Conservation (phyloP, 2,797 vertebrate species). For the Spinus pinus region DNA sequence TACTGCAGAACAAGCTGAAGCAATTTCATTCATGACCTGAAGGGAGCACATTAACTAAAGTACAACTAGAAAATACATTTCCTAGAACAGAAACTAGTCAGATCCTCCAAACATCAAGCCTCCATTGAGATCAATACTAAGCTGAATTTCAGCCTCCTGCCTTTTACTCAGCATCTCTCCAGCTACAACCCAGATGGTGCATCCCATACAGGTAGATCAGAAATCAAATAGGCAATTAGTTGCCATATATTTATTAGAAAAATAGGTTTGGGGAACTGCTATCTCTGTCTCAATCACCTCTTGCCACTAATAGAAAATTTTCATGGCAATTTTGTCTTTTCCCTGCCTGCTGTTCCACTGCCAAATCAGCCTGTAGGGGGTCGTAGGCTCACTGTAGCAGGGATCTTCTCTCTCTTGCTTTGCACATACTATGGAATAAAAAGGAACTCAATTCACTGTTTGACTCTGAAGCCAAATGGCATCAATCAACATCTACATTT, state of each 20-base stretch:
- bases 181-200: background rate
- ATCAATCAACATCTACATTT: background rate
- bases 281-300: background rate
- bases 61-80: background rate
- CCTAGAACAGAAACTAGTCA: background rate
- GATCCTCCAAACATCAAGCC: background rate
- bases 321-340: background rate
- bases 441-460: background rate
- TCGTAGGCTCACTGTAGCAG: background rate
- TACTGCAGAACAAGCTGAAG: background rate
- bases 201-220: background rate
- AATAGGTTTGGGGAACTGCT: background rate
- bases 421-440: background rate
- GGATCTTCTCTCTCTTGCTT: background rate
- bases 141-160: background rate
- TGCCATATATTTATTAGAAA: background rate
- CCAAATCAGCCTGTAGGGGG: background rate
- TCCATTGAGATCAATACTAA: rapidly evolving
- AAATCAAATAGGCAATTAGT: background rate
- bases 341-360: background rate
- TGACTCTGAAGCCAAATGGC: background rate
- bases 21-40: background rate
- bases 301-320: background rate
- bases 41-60: background rate
- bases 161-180: background rate